Evolutionary conservation across 2,797 vertebrate genomes (phyloP).

Genomic region (Adelosebastes latens): DNA sequence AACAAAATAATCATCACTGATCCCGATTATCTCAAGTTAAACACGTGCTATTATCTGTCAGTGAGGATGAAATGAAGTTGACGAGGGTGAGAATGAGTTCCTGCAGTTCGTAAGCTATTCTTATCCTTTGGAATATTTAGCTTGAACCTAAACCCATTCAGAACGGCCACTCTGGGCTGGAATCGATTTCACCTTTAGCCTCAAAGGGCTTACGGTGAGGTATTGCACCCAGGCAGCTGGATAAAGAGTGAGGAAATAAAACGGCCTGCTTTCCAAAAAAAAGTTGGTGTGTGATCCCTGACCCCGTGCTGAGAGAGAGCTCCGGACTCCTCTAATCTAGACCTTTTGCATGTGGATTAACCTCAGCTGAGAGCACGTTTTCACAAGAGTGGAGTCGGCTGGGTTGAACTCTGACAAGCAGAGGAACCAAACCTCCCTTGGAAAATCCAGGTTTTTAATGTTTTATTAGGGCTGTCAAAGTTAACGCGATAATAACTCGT

Average conservation of each 20-base stretch:
- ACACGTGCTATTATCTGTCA: constrained; percentile 6
- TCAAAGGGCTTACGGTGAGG: constrained; percentile 36
- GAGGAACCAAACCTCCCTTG: constrained; percentile 3
- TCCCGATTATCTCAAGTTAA: background rate
- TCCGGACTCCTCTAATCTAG: constrained; percentile 66
- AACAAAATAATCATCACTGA: background rate
- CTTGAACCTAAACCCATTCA: constrained; percentile 25
- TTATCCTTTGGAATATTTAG: constrained; percentile 49
- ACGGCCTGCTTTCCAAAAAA: constrained; percentile 54
- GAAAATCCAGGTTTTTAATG: background rate
- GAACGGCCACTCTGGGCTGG: constrained; percentile 36
- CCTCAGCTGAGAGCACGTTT: constrained; percentile 41
- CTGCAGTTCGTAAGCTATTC: constrained; percentile 16
- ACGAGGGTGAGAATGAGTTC: constrained; percentile 22
- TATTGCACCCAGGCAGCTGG: constrained; percentile 46
- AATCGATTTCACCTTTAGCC: constrained; percentile 61
- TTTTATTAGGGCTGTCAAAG: background rate
- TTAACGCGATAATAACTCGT: too few species aligned
- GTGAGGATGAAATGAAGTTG: background rate
- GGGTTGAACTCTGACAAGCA: constrained; percentile 27
- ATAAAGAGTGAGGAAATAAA: constrained; percentile 59
- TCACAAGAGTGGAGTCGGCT: background rate
- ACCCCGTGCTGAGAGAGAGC: constrained; percentile 63
- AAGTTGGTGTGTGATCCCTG: constrained; percentile 70
- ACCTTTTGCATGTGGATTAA: constrained; percentile 76